Percentiles rank a stretch among this genome's conserved stretches.
These are phyloP conservation scores for Potorous gilbertii DNA, from an alignment of 2,797 vertebrate species.

Conservation along the genomic window DNA sequence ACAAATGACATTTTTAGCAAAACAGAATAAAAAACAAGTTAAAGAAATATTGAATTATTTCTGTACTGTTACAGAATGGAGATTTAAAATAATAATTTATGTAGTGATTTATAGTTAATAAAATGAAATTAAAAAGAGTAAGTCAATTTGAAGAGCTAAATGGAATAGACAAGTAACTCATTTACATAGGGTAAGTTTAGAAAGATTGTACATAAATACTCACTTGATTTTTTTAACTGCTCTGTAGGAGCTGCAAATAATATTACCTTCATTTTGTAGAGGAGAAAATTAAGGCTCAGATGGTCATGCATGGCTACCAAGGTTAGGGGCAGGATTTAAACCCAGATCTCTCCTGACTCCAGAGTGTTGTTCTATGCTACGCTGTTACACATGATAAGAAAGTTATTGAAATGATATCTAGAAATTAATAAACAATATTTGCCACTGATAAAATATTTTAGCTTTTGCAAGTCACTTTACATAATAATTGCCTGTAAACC, in stretches of 20 bases:
- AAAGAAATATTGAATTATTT: slow-evolving; percentile 22
- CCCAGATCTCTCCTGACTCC: background rate
- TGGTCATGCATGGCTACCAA: background rate
- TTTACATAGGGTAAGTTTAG: background rate
- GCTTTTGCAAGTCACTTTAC: background rate
- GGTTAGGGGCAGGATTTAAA: background rate
- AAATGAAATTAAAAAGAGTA: slow-evolving; percentile 28
- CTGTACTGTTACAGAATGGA: background rate
- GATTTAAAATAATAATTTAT: background rate
- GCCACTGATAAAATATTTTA: background rate
- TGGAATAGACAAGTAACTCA: background rate
- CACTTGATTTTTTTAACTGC: background rate
- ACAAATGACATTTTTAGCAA: slow-evolving; percentile 25
- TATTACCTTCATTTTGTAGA: background rate
- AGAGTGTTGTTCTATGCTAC: background rate
- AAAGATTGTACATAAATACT: background rate
- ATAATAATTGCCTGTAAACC: background rate
- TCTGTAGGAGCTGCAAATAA: background rate
- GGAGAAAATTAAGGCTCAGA: background rate
- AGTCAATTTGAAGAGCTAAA: slow-evolving; percentile 13
- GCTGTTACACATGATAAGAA: background rate
- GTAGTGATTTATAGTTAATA: slow-evolving; percentile 14
- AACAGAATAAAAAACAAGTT: slow-evolving; percentile 17
- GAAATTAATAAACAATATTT: background rate
- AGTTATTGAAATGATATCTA: background rate